Conservation (phyloP, 2,113 vertebrate species). For the Grammomys dolichurus region DNA sequence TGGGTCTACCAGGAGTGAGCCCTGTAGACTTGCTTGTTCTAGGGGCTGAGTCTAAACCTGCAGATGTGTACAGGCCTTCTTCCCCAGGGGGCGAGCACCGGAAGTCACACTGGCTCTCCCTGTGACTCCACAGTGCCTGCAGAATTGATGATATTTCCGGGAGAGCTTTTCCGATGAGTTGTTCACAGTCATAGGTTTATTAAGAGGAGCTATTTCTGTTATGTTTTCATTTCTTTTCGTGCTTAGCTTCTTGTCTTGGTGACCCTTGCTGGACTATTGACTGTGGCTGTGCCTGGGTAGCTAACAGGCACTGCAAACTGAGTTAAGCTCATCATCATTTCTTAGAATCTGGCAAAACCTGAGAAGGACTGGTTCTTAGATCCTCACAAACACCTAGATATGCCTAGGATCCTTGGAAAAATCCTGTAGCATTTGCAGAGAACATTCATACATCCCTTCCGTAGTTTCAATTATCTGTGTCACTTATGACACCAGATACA, state of each 20-base stretch:
- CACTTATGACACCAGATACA: not conserved
- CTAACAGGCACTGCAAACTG: not conserved
- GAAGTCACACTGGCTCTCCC: not conserved
- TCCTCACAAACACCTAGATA: not conserved
- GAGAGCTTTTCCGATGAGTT: not conserved
- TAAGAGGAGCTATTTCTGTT: not conserved
- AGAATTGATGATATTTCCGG: not conserved
- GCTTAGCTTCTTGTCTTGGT: not conserved
- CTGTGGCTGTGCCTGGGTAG: not conserved
- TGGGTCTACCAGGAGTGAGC: not conserved
- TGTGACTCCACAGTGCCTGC: not conserved
- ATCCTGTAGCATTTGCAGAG: not conserved
- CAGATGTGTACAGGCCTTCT: not conserved
- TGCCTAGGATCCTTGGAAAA: not conserved
- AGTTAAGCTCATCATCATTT: not conserved
- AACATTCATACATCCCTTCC: not conserved
- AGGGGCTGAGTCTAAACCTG: no score
- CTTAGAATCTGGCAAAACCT: not conserved
- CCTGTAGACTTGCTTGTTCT: fast-evolving
- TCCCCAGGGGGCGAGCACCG: not conserved
- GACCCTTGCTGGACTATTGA: not conserved
- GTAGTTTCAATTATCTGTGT: not conserved
- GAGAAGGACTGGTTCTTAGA: not conserved
- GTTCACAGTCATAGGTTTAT: not conserved
- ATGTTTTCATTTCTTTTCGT: conserved; percentile 10